Percentiles rank a stretch among this genome's conserved stretches.
Evolutionary conservation across 2,888 invertebrate species (phyloP).

Genomic region (Gastracanthus pulcherrimus): DNA sequence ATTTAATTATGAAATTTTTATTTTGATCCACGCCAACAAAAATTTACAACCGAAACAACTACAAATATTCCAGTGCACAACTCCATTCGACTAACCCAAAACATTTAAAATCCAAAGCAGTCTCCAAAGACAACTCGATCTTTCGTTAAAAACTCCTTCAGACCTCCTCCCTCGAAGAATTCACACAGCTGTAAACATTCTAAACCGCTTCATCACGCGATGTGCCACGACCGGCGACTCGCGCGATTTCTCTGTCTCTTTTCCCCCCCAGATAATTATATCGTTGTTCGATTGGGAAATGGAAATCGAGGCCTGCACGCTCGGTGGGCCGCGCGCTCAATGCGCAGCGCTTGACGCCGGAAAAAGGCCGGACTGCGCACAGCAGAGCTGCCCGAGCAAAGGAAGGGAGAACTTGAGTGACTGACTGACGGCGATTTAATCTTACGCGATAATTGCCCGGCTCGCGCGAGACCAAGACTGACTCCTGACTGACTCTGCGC

Average conservation of each 20-base stretch:
- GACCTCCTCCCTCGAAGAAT: too few species aligned
- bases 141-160: too few species aligned
- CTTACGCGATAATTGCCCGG: slow-evolving; percentile 49
- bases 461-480: neutral
- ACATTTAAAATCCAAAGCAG: too few species aligned
- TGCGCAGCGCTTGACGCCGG: neutral
- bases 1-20: too few species aligned
- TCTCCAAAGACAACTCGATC: too few species aligned
- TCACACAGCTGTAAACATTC: neutral
- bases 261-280: slow-evolving; percentile 40
- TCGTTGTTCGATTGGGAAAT: slow-evolving; percentile 44
- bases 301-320: neutral
- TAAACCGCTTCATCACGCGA: neutral
- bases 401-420: neutral
- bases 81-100: too few species aligned
- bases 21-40: too few species aligned
- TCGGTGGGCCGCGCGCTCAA: neutral
- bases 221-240: neutral
- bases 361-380: slow-evolving; percentile 25
- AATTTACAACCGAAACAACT: too few species aligned
- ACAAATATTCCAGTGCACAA: too few species aligned
- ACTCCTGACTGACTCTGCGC: neutral
- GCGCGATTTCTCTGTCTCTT: neutral
- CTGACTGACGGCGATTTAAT: slow-evolving; percentile 55
- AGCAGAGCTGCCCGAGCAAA: neutral